phyloP scores from a whole-genome alignment of 2,113 vertebrate species.

The human (Homo sapiens) region DNA sequence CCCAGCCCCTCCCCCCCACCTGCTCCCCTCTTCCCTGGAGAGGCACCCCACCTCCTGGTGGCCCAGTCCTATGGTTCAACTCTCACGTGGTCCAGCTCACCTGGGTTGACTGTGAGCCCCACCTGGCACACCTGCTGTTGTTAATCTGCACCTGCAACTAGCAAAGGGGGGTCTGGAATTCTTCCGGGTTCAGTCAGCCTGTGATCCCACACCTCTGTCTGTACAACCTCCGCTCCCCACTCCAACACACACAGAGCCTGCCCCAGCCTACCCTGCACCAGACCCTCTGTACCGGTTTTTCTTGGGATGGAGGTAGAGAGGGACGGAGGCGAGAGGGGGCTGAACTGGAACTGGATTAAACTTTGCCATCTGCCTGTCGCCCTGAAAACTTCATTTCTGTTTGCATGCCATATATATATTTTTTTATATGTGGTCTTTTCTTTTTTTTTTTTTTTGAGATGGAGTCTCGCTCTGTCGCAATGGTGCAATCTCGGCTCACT shows the following conservation, averaged over 20 bases:
- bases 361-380: neutral
- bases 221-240: neutral
- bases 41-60: neutral
- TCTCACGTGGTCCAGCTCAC: neutral
- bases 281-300: neutral
- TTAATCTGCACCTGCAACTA: neutral
- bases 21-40: neutral
- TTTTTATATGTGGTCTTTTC: too few species aligned
- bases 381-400: neutral
- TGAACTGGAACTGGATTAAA: neutral
- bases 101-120: neutral
- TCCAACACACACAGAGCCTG: neutral
- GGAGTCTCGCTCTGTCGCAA: too few species aligned
- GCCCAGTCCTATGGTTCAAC: neutral
- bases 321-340: fast-evolving
- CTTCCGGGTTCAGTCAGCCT: neutral
- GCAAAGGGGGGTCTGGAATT: neutral
- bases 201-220: neutral
- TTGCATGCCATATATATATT: too few species aligned
- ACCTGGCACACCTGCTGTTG: neutral
- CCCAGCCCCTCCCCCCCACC: neutral
- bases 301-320: neutral
- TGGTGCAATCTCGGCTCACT: too few species aligned
- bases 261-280: neutral
- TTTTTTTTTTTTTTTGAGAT: too few species aligned